Base-by-base conservation (phyloP, 2,888 invertebrate species). In the Pherbina coryleti region DNA sequence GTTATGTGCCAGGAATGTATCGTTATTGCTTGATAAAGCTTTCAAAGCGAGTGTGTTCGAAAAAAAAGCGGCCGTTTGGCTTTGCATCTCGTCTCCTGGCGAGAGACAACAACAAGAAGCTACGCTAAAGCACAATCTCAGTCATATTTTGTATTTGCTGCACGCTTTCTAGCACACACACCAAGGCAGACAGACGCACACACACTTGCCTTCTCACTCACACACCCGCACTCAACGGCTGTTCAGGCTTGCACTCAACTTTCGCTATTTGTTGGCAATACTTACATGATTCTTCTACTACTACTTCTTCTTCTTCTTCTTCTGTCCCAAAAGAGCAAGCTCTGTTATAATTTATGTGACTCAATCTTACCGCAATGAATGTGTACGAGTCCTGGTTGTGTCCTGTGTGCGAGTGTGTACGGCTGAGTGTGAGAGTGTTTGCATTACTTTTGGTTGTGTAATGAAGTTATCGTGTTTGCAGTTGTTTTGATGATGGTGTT, bases 391-490 rank as follows among this genome's bases (percentile, higher is more conserved):
- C 78, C 79, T 70, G 75, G 76, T 69, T 75, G 53, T 67, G 53
- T 34, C 25, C 14, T 19, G 34, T 49, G 51, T 57, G 51, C 44
- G 11, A 1, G 0, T 76, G 70, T 62, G 9, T n/a, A n/a, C n/a
- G n/a, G n/a, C n/a, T n/a, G n/a, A n/a, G n/a, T n/a, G n/a, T 70
- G 55, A 53, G 19, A 51, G 64, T 14, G 51, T 75, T 64, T 31
- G 66, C 31, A 53, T 60, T 76, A 60, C 62, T 69, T 49, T 60
- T 44, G 55, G 66, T 60, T 70, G 51, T 9, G 78, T 81, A 80
- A 85, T 81, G 62, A 86, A 85, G 84, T 86, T 86, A 85, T 86
- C 84, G 82, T 85, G 86, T 86, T 85, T 84, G 85, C 86, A 85
- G 83, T 84, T 81, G 82, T 80, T 81, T 82, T 84, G 75, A 79